Evolutionary conservation across 1,140 invertebrate genomes (phyloP), one percentile per base, ranked within the genome.

Genomic region (Bombus superbus): DNA sequence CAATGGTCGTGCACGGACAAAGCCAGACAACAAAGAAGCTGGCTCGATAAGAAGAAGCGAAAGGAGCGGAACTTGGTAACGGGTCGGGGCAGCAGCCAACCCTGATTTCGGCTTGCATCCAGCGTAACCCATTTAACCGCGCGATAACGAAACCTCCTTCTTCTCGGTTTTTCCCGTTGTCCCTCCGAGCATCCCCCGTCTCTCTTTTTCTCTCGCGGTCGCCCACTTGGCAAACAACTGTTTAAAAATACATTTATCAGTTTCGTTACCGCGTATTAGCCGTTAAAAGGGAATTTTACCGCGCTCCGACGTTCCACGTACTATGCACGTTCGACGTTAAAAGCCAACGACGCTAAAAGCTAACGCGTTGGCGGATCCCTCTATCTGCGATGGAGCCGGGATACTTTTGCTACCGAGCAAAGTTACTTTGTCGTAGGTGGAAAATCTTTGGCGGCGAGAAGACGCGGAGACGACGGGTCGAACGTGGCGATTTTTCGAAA

Each of bases 121-220:
- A 87, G 83, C 90, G 88, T 91, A 91, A 89, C 88, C 90, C 89
- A 92, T 93, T 92, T 91, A 91, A 86, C 87, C 83, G 86, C 83
- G 86, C 85, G 92, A 93, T 93, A 93, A 93, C 91, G 90, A 90
- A 77, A 74, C 66, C 32, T 81, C 77, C 57, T 74, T 69, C 1
- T 22, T 53, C 18, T 22, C 18, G 18, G 18, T 22, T 53, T 53
- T 22, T 53, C 18, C 47, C 8, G 5, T 53, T 8, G 47, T 53
- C 1, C 47, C 18, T 53, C 47, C 18, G 0, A 22, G 5, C 18
- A 53, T 22, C 5, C 11, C 22, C 35, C 86, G 53, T 9, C 25
- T 47, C 44, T 53, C 73, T 69, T 53, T 40, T 8, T 18, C n/a
- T 8, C 6, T 32, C 15, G n/a, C 0, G 5, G 10, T 1, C 25